phyloP scores from a whole-genome alignment of 1,140 invertebrate genomes.

The Orius insidiosus region DNA sequence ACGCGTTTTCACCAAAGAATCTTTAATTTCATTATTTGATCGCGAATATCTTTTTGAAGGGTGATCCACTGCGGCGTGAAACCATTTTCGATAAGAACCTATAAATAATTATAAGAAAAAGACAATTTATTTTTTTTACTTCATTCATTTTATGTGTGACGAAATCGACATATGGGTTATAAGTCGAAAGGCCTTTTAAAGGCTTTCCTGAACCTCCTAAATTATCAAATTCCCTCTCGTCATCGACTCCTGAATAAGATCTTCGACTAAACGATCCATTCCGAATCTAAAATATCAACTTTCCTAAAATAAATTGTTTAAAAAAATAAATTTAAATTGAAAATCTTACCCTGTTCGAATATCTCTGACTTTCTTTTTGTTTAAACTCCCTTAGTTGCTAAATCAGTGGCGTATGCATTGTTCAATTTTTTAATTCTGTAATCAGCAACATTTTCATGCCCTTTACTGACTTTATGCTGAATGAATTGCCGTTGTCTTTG shows the following conservation, averaged over 20 bases:
- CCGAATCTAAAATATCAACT: constrained; percentile 39
- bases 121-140: constrained; percentile 32
- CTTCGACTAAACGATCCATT: constrained; percentile 73
- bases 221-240: constrained; percentile 75
- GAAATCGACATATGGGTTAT: constrained; percentile 74
- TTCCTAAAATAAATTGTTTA: constrained; percentile 10
- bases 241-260: constrained; percentile 79
- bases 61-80: constrained; percentile 78
- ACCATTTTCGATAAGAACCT: constrained; percentile 73
- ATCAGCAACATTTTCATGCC: constrained; percentile 54
- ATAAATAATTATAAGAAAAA: constrained; percentile 19
- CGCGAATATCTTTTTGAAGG: constrained; percentile 58
- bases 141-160: constrained; percentile 79
- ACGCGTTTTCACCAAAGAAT: constrained; percentile 27
- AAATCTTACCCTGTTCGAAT: constrained; percentile 48
- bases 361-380: constrained; percentile 35
- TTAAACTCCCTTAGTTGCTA: constrained; percentile 31
- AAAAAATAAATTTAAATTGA: not conserved
- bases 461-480: constrained; percentile 47
- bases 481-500: constrained; percentile 59
- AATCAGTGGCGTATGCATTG: constrained; percentile 19
- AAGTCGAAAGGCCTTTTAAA: constrained; percentile 44
- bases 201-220: constrained; percentile 66
- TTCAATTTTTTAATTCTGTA: constrained; percentile 49
- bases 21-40: constrained; percentile 27